Evolutionary conservation across 2,888 invertebrate species (phyloP), one percentile per base, ranked within the genome.

Genomic region (Caenorhabditis drosophilae): DNA sequence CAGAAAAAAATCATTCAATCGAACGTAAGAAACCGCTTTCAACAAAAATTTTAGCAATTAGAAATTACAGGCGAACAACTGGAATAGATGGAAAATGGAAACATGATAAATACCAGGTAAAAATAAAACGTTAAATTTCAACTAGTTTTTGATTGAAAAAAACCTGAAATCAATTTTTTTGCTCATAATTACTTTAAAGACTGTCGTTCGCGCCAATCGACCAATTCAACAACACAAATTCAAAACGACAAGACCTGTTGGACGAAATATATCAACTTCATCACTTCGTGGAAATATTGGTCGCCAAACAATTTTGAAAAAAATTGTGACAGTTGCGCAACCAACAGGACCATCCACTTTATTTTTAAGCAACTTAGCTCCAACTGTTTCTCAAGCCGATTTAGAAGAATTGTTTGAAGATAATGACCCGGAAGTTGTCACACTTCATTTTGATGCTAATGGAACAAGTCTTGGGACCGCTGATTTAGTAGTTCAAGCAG

Each of bases 61-160:
- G 38, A 38, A 38, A n/a, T 31, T 54, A 22, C 38, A 52, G 63
- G n/a, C 42, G 25, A 11, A 4, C 11, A 20, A 16, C 23, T 0
- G 63, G 63, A 49, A 63, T 63, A 41, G 63, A 63, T n/a, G 63
- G 63, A 44, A 63, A 63, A 57, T 63, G 63, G 63, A 63, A 63
- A 44, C 44, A 57, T 7, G 63, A 63, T 44, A 53, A 42, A 50
- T 63, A 50, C 48, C 16, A 4, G 20, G 22, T 20, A 23, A 41
- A 41, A 22, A 15, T 22, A 22, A 16, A 31, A 31, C 7, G 12
- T 9, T 31, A 6, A 12, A 31, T 31, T 31, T 9, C 6, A 31
- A 31, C 12, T 31, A 31, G 6, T 31, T 9, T 31, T 40, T 40
- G 11, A 18, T 16, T 18, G 11, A 18, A 11, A n/a, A n/a, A n/a